Conservation (phyloP, 2,888 invertebrate genomes). For the Bimastos eiseni region DNA sequence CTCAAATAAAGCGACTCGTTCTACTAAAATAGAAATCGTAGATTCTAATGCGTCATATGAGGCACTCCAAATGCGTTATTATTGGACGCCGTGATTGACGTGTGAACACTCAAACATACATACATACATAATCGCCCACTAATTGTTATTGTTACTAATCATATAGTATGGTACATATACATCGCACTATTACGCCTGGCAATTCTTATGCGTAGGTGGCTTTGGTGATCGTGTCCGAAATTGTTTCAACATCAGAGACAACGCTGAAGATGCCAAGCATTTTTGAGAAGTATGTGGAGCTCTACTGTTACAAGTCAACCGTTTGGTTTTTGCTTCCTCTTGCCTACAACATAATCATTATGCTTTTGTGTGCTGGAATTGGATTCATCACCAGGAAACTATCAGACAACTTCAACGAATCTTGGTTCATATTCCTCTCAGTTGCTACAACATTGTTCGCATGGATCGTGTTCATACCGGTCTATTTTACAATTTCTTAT, state of each 20-base stretch:
- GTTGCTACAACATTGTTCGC: conserved; percentile 39
- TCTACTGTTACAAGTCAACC: conserved; percentile 34
- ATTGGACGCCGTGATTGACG: not conserved
- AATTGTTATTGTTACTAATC: too few species aligned
- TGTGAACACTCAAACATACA: too few species aligned
- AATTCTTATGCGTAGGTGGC: not conserved
- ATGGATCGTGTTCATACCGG: conserved; percentile 41
- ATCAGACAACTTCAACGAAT: conserved; percentile 43
- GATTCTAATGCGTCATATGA: not conserved
- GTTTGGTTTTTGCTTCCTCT: conserved; percentile 48
- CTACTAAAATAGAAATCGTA: not conserved
- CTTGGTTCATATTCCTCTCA: conserved; percentile 42
- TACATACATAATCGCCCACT: not conserved
- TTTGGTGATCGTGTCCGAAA: not conserved
- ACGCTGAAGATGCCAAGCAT: not conserved
- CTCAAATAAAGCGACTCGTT: not conserved
- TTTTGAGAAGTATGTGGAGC: conserved; percentile 10
- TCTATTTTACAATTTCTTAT: conserved; percentile 39
- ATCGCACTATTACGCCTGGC: not conserved
- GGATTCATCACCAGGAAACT: conserved; percentile 41
- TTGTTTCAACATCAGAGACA: not conserved
- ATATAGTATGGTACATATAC: too few species aligned
- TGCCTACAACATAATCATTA: conserved; percentile 38
- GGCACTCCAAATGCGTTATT: not conserved
- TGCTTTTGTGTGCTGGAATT: conserved; percentile 35